phyloP scores from a whole-genome alignment of 2,797 vertebrate species.

The Psittacula echo region DNA sequence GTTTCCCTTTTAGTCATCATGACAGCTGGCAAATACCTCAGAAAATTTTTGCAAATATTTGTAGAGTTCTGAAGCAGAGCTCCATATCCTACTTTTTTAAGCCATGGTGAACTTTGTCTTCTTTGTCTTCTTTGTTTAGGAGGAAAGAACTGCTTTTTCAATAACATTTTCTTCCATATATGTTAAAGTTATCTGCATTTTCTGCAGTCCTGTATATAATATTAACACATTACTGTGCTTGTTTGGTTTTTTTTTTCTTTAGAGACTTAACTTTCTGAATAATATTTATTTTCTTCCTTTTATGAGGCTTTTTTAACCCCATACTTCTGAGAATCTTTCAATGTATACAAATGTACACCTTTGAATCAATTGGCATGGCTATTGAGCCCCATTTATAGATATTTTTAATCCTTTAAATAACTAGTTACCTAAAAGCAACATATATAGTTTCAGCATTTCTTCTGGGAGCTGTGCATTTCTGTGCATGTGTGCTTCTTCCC shows the following conservation, averaged over 20 bases:
- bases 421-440: background rate
- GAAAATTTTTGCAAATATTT: constrained; percentile 37
- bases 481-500: background rate
- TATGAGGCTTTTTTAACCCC: background rate
- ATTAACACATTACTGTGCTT: background rate
- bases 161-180: background rate
- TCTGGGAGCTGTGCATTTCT: background rate
- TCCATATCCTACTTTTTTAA: background rate
- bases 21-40: constrained; percentile 11
- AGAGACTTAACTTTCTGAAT: background rate
- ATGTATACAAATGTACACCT: background rate
- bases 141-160: constrained; percentile 7
- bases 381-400: background rate
- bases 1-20: constrained; percentile 2
- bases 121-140: background rate
- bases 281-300: background rate
- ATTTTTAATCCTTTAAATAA: background rate
- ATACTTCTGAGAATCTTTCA: background rate
- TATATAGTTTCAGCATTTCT: background rate
- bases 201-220: background rate
- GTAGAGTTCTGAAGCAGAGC: background rate
- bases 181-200: background rate
- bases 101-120: background rate
- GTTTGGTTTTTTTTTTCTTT: background rate
- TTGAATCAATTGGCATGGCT: background rate